Evolutionary conservation across 2,888 invertebrate species (phyloP).

Genomic region (Cosmia trapezina): DNA sequence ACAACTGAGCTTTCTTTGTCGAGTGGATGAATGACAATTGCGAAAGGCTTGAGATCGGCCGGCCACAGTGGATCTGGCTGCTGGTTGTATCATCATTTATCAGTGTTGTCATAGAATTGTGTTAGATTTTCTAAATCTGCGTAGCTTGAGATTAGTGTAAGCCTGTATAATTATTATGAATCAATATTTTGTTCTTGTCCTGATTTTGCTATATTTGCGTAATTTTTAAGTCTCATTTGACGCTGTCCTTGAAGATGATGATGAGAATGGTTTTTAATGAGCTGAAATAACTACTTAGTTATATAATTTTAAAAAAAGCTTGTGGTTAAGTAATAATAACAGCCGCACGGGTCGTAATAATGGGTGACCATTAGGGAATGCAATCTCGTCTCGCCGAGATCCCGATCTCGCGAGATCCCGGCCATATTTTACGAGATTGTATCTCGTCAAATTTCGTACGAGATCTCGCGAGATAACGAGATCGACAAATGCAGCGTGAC

Average conservation of each 20-base stretch:
- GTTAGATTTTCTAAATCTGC: slow-evolving; percentile 35
- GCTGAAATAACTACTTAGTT: background rate
- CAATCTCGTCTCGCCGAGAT: no score
- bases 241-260: background rate
- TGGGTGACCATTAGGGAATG: no score
- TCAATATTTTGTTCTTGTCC: slow-evolving; percentile 19
- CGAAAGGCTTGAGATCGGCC: slow-evolving; percentile 68
- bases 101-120: slow-evolving; percentile 74
- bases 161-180: no score
- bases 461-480: no score
- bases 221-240: background rate
- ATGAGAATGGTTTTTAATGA: background rate
- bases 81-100: slow-evolving; percentile 64
- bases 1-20: slow-evolving; percentile 73
- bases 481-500: no score
- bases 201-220: slow-evolving; percentile 11
- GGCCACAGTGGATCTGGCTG: slow-evolving; percentile 53
- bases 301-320: no score
- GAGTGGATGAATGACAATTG: slow-evolving; percentile 76
- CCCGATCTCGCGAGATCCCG: no score
- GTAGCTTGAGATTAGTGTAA: slow-evolving; percentile 24
- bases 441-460: no score
- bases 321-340: no score
- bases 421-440: no score
- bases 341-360: no score